Base-by-base conservation (phyloP, 2,113 vertebrate genomes). In the Lota lota region DNA sequence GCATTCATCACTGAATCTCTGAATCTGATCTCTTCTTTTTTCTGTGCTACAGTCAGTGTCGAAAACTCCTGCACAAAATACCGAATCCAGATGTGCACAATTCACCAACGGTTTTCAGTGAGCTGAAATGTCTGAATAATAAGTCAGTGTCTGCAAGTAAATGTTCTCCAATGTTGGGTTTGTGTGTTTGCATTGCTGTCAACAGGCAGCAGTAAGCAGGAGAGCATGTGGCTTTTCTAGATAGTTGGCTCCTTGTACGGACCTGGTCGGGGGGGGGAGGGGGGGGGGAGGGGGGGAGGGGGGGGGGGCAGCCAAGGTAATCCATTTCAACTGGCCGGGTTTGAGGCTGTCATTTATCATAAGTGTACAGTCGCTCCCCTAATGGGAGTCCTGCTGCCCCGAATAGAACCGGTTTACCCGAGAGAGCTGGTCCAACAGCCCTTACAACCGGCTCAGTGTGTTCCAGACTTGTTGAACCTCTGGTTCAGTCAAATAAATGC, bases 301-400 rank as follows among this genome's bases (percentile, higher is more conserved):
- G n/a, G n/a, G n/a, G 63, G 68, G 83, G 64, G 40, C 72, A 69
- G 86, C 85, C 82, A 88, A 86, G 67, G 83, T 86, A 76, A 88
- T 88, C 76, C 85, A 87, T 87, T 91, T 86, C 79, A 70, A 83
- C 83, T 90, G 86, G 87, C 82, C 65, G 71, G 76, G 80, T 81
- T 85, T 71, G 83, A 87, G 65, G 75, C 86, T 81, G 77, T 82
- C 84, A 79, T 88, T 88, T 82, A 82, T 86, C 83, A 79, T 47
- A 40, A 75, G 78, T 61, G 66, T 69, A 70, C 68, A 53, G 74
- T 64, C 21, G 56, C 72, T 68, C 79, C 78, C 84, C 77, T 70
- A 70, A 85, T 67, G 75, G 69, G 74, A 64, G 74, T 40, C 64
- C 56, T 64, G 77, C 70, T 76, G 64, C 60, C 66, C 28, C 4